phyloP scores from a whole-genome alignment of 2,888 invertebrate genomes.

The Drosophila kokeensis region DNA sequence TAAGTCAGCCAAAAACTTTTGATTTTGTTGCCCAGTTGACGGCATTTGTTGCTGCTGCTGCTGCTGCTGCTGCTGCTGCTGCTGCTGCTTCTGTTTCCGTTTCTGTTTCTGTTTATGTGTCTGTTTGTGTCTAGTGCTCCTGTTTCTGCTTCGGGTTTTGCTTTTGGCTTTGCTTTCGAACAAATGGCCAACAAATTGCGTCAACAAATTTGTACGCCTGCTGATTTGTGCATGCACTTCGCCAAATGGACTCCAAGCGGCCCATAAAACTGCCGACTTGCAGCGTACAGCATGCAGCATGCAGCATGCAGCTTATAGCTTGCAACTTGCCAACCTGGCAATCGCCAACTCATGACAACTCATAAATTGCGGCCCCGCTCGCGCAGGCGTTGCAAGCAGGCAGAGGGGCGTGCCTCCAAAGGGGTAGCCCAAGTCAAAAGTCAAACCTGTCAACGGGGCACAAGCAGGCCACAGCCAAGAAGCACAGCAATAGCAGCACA shows the following conservation, averaged over 20 bases:
- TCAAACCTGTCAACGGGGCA: slow-evolving; percentile 67
- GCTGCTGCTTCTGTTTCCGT: not conserved
- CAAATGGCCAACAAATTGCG: slow-evolving; percentile 57
- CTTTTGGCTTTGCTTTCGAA: slow-evolving; percentile 17
- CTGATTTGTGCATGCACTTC: slow-evolving; percentile 60
- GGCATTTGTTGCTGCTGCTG: slow-evolving; percentile 13
- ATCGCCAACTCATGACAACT: slow-evolving; percentile 52
- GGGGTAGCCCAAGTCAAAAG: slow-evolving; percentile 61
- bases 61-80: not conserved
- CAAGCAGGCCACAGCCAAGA: slow-evolving; percentile 1
- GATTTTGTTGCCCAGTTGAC: slow-evolving; percentile 40
- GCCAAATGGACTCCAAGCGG: slow-evolving; percentile 55
- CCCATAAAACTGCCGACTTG: slow-evolving; percentile 49
- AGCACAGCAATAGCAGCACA: slow-evolving; percentile 22
- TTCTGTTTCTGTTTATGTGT: slow-evolving; percentile 5
- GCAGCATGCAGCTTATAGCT: slow-evolving; percentile 10
- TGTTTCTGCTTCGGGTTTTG: not conserved
- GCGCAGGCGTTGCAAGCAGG: slow-evolving; percentile 49
- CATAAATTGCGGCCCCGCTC: slow-evolving; percentile 44
- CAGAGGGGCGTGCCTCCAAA: slow-evolving; percentile 33
- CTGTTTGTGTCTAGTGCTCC: not conserved
- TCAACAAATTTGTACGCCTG: slow-evolving; percentile 63
- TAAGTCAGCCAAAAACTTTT: slow-evolving; percentile 66
- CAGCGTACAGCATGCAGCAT: slow-evolving; percentile 2
- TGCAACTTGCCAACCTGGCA: slow-evolving; percentile 37